Percentiles rank a stretch among this genome's conserved stretches.
Evolutionary conservation across 1,140 invertebrate genomes (phyloP).

Genomic region (Psix sp.): DNA sequence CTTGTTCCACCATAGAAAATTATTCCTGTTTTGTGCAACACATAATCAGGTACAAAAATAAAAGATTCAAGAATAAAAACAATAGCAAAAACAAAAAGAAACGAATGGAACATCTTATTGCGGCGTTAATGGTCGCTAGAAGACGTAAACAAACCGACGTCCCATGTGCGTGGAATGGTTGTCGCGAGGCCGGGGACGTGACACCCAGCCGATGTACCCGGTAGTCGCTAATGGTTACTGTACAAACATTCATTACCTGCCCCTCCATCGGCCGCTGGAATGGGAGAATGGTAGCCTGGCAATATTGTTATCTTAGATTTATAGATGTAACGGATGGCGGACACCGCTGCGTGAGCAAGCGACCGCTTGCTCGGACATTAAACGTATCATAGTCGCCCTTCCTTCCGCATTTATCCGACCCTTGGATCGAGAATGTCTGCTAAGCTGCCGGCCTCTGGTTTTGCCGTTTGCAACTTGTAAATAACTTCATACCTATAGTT

Average conservation of each 20-base stretch:
- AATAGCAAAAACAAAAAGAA: neutral
- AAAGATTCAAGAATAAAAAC: neutral
- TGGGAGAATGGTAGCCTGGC: constrained; percentile 66
- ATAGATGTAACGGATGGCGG: constrained; percentile 77
- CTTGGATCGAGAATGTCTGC: constrained; percentile 50
- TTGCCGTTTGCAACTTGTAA: constrained; percentile 42
- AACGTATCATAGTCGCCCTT: constrained; percentile 67
- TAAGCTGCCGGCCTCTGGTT: constrained; percentile 46
- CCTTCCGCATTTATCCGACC: constrained; percentile 53
- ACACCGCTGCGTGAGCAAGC: constrained; percentile 71
- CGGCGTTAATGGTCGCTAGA: constrained; percentile 42
- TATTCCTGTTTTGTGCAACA: too few relatives aligned
- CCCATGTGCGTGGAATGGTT: constrained; percentile 73
- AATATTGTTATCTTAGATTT: constrained; percentile 78
- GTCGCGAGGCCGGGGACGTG: constrained; percentile 59
- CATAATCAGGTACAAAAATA: too few relatives aligned
- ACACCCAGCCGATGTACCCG: constrained; percentile 49
- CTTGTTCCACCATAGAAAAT: too few relatives aligned
- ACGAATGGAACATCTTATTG: constrained; percentile 23
- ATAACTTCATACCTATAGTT: constrained; percentile 43
- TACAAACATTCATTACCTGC: constrained; percentile 76
- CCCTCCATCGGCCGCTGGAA: constrained; percentile 43
- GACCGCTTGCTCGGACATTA: constrained; percentile 68
- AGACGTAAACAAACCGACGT: constrained; percentile 49
- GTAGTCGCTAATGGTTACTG: constrained; percentile 74